Conservation (phyloP, 2,797 vertebrate genomes). For the Columba guinea region DNA sequence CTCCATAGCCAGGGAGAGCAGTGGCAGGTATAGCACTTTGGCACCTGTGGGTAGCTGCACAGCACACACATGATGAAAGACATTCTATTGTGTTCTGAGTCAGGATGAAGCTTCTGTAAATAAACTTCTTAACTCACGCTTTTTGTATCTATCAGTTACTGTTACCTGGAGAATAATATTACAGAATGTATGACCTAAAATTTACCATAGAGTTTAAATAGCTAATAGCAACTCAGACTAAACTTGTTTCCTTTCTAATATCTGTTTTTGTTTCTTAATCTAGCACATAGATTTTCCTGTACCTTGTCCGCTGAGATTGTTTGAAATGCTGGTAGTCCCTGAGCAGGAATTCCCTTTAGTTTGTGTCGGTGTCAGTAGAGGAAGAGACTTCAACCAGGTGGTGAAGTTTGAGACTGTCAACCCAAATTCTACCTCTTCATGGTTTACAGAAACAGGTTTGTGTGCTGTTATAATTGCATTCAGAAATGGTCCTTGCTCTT, state of each 20-base stretch:
- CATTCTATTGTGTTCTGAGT: background rate
- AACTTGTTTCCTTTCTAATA: slow-evolving; percentile 14
- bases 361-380: slow-evolving; percentile 91
- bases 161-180: background rate
- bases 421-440: slow-evolving; percentile 93
- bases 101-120: background rate
- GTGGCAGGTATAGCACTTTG: background rate
- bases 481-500: background rate
- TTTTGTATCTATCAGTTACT: background rate
- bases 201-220: background rate
- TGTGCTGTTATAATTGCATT: slow-evolving; percentile 24
- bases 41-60: background rate
- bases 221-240: background rate
- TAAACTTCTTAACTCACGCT: background rate
- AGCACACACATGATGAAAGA: background rate
- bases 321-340: slow-evolving; percentile 94
- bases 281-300: slow-evolving; percentile 94
- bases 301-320: slow-evolving; percentile 89
- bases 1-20: background rate
- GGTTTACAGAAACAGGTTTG: slow-evolving; percentile 95
- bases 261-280: slow-evolving; percentile 32
- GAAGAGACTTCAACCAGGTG: slow-evolving; percentile 91
- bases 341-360: slow-evolving; percentile 93
- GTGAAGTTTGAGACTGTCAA: slow-evolving; percentile 93
- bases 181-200: background rate